Evolutionary conservation across 2,888 invertebrate species (phyloP), one percentile per base, ranked within the genome.

Genomic region (Thymelicus acteon): DNA sequence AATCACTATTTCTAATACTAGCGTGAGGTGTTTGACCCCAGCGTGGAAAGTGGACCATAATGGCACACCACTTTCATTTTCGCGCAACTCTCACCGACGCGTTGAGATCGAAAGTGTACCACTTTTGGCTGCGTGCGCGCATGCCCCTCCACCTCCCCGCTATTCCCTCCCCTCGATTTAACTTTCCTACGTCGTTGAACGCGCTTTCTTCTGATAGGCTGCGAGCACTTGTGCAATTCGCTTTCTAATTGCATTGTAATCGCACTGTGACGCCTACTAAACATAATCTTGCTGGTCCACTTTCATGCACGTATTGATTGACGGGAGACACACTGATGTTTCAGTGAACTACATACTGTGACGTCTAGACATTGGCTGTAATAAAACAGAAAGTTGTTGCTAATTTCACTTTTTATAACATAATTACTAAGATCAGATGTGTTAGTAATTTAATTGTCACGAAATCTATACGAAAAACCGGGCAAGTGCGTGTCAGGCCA

Each of bases 11-110:
- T 54, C 24, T 24, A 76, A 80, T 77, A 82, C 79, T 83, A 76
- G 82, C 75, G 73, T 80, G 82, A 82, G 93, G 89, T 92, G 87
- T 85, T 91, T 88, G 90, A 91, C 91, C 93, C 85, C 85, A 78
- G 75, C 84, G 85, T 90, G 90, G 92, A 93, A 93, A 93, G 93
- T 93, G 87, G 89, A 92, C 87, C 91, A 91, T 91, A 89, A 92
- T 92, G 89, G 90, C 94, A 90, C 80, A 94, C 90, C 88, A 95
- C 94, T 93, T 95, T 95, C 95, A 93, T 95, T 94, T 95, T 95
- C 94, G 91, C 92, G 92, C 94, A 94, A 94, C 94, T 94, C 93
- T 93, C 91, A 92, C 92, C 85, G 80, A 79, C 83, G 89, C 88
- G 85, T 88, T 78, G 90, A 92, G 90, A 94, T 91, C 88, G 93